Evolutionary conservation across 2,797 vertebrate genomes (phyloP), one percentile per base, ranked within the genome.

Genomic region (Tachyglossus aculeatus): DNA sequence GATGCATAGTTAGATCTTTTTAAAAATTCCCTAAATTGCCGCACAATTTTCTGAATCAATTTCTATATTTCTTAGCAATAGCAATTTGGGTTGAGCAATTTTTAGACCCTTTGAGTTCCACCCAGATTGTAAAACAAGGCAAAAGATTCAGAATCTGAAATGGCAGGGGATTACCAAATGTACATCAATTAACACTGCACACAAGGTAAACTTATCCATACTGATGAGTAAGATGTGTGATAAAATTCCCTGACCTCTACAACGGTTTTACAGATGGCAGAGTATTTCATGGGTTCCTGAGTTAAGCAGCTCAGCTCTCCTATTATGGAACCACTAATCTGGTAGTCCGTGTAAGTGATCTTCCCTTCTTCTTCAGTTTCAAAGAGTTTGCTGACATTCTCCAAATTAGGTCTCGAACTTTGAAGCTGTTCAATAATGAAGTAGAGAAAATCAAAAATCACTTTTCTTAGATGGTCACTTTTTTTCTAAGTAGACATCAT

Each of bases 281-380:
- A 72, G 27, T 74, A 84, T 67, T 86, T 73, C 78, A 84, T 87
- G 39, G 76, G 80, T 60, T 88, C 27, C 33, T 86, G 69, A 5
- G 71, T 90, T 59, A 91, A 55, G 18, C 86, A 90, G 45, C 88
- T 89, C 47, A 91, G 52, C 57, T 92, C 89, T 71, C 91, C 89
- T 77, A 91, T 79, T 71, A 89, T 87, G 53, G 86, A 87, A 2
- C 90, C 89, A 24, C 77, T 86, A 67, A 88, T 76, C 41, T 81
- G 16, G 60, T 86, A 92, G 25, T 90, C 88, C 33, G 63, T 84
- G 38, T 78, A 67, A 33, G 32, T n/a, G 18, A 38, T 44, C 1
- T 38, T 38, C n/a, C 14, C 5, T 27, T 29, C 32, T 7, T 38
- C 31, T 14, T 81, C 63, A 36, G 48, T 67, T 3, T 81, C 64